Conservation (phyloP, 2,888 invertebrate species). For the Petrophora chlorosata region DNA sequence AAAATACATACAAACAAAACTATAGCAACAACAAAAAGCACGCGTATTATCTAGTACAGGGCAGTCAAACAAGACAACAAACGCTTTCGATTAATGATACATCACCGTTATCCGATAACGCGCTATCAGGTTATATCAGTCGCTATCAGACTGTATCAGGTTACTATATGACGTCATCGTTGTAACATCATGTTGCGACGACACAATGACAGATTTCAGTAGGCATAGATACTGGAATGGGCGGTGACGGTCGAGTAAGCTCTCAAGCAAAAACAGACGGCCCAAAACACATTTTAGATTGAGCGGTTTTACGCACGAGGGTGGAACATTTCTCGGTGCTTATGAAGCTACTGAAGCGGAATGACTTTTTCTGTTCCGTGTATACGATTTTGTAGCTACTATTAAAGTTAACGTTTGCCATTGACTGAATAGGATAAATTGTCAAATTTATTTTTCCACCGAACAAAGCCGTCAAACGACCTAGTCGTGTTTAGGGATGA, state of each 20-base stretch:
- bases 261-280: not conserved
- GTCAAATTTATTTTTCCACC: no score
- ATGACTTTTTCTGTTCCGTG: no score
- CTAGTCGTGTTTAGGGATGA: no score
- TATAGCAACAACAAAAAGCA: conserved; percentile 9
- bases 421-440: no score
- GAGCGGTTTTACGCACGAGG: no score
- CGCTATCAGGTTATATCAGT: conserved; percentile 35
- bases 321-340: not conserved
- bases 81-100: conserved; percentile 75
- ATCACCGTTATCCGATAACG: conserved; percentile 71
- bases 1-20: conserved; percentile 3
- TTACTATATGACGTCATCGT: conserved; percentile 66
- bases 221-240: conserved; percentile 34
- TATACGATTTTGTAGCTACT: no score
- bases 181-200: conserved; percentile 45
- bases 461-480: no score
- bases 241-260: conserved; percentile 16
- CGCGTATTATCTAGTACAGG: conserved; percentile 22
- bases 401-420: no score
- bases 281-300: not conserved
- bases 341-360: no score
- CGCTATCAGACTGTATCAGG: conserved; percentile 41
- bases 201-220: conserved; percentile 37
- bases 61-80: conserved; percentile 49